Evolutionary conservation across 2,888 invertebrate genomes (phyloP), one percentile per base, ranked within the genome.

Genomic region (Dromius quadrimaculatus): DNA sequence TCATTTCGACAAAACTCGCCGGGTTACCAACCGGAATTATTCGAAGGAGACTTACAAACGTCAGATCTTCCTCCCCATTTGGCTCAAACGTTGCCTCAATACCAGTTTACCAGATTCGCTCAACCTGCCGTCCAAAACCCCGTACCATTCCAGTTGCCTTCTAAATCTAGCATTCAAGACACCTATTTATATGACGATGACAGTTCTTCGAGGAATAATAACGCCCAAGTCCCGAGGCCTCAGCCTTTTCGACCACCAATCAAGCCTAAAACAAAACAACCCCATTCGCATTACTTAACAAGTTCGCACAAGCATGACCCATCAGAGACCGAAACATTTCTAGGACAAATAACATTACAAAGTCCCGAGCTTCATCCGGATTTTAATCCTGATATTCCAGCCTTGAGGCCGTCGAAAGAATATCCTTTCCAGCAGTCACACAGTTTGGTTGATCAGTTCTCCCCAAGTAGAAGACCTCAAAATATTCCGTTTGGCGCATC

Each of bases 271-370:
- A 71, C 65, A 9, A 69, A 78, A 17, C 84, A 84, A 76, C 88
- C 88, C 38, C 82, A 84, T 71, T 80, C 83, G 1, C 83, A 87
- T 72, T 84, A 86, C 76, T 86, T 87, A 62, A 72, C 78, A 74
- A 84, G 85, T n/a, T 82, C 84, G 59, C 87, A 87, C 76, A 86
- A 85, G 76, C 85, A 86, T 77, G 85, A 87, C 76, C 87, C 87
- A 9, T 86, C 87, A 1, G 86, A 87, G 77, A 86, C 86, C 19
- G 88, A 88, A 83, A 87, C 87, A 38, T 88, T 88, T 79, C 80
- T 88, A 71, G 88, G 88, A 5, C 87, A 88, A 82, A 87, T 88
- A 47, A 88, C 88, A 13, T 82, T 88, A 71, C 87, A 88, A 76
- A 87, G 87, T 79, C 87, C 87, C 11, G 87, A 80, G n/a, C 70